Evolutionary conservation across 1,140 invertebrate species (phyloP).

Genomic region (Eumeta japonica): DNA sequence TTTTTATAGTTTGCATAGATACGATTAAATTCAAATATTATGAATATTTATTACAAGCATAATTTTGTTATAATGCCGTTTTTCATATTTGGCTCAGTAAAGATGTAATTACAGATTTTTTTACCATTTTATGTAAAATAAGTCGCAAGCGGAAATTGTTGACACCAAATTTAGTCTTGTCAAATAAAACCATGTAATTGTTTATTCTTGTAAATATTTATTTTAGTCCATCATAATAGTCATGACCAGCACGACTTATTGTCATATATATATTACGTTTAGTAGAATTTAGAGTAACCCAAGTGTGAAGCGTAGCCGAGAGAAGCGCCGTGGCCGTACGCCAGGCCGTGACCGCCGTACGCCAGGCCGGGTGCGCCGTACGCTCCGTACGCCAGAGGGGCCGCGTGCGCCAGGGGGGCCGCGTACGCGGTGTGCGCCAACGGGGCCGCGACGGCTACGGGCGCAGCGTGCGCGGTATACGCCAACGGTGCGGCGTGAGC

Average conservation of each 20-base stretch:
- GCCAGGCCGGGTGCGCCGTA: slow-evolving; percentile 13
- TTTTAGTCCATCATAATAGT: background rate
- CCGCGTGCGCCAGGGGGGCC: slow-evolving; percentile 18
- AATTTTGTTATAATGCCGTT: too few relatives aligned
- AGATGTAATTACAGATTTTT: too few relatives aligned
- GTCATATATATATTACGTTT: background rate
- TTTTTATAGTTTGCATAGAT: too few relatives aligned
- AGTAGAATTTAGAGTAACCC: background rate
- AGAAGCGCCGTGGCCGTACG: slow-evolving; percentile 2
- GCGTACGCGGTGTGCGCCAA: slow-evolving; percentile 12
- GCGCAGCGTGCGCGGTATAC: slow-evolving; percentile 6
- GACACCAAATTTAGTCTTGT: too few relatives aligned
- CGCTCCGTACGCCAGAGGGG: slow-evolving; percentile 17
- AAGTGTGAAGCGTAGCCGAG: background rate
- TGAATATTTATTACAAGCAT: too few relatives aligned
- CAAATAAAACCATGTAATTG: too few relatives aligned
- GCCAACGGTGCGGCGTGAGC: background rate
- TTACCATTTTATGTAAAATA: too few relatives aligned
- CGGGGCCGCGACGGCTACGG: too few relatives aligned
- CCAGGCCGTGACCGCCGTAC: slow-evolving; percentile 11
- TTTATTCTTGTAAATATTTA: slow-evolving; percentile 1
- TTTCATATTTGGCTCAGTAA: too few relatives aligned
- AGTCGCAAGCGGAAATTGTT: too few relatives aligned
- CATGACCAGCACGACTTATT: background rate
- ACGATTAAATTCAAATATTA: too few relatives aligned